Base-by-base conservation (phyloP, 2,888 invertebrate species). In the Drepanosiphum platanoidis region DNA sequence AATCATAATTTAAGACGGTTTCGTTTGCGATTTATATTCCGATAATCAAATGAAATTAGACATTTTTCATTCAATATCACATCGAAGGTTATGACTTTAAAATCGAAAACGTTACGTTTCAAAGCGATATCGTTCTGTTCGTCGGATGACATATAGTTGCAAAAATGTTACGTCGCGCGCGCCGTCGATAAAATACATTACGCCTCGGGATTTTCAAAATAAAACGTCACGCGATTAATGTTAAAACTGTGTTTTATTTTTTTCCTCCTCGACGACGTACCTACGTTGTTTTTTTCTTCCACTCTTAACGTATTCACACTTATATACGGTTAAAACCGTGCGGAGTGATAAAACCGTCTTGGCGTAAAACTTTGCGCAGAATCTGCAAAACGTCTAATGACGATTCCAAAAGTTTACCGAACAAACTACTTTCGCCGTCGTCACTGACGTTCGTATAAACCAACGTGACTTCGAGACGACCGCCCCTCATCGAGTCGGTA, bases 331-430 rank as follows among this genome's bases (percentile, higher is more conserved):
- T 32, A 66, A 13, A 32, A 66, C 30, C 13, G 30, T 30, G 22
- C 22, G 22, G 22, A n/a, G 18, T 58, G 36, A 81, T 79, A 78
- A 42, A 32, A 66, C 22, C 77, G 36, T 61, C 18, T 13, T 34
- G 22, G 79, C n/a, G n/a, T 66, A 30, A 36, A 81, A 71, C 36
- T 81, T 58, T 27, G 58, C 15, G 71, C n/a, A 30, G 71, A 39
- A 71, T 70, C 70, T 27, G 70, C 68, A 71, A 58, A 81, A 71
- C 58, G 81, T 81, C 36, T 71, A 81, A 81, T 70, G 70, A 81
- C 42, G 71, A 71, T 71, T 58, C 30, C 71, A 27, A 81, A 81
- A 81, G 81, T 81, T 81, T 81, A 58, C 81, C 39, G 36, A 70
- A 30, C 36, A 58, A 58, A 71, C 70, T 71, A 70, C 30, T 46